Conservation (phyloP, 2,113 vertebrate genomes). For the Cacatua alba region DNA sequence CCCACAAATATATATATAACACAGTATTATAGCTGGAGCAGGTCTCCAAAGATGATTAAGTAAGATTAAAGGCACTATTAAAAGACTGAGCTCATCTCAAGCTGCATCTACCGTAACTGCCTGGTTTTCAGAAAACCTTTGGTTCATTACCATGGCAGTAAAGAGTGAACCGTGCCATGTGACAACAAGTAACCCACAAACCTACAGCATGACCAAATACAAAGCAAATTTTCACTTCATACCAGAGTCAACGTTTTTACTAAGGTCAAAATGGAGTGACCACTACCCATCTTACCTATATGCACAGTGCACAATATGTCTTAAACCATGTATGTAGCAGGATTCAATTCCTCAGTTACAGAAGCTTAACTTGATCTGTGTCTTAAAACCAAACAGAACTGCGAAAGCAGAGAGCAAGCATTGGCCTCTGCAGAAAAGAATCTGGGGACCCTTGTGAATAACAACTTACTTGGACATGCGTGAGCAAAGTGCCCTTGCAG, state of each 20-base stretch:
- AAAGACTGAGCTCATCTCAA: background rate
- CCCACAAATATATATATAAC: background rate
- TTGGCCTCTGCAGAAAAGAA: background rate
- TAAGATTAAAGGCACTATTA: background rate
- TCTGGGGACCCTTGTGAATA: background rate
- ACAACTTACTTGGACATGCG: background rate
- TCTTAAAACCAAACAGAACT: background rate
- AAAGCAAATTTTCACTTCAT: background rate
- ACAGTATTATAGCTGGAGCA: background rate
- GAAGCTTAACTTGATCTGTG: background rate
- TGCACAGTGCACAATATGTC: accelerated
- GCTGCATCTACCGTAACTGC: background rate
- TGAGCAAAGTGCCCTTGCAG: background rate
- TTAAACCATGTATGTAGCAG: background rate
- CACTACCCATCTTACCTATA: background rate
- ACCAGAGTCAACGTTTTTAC: background rate
- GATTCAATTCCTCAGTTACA: background rate
- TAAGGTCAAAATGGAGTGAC: background rate
- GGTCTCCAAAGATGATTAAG: background rate
- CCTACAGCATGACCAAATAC: background rate
- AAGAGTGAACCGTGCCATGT: background rate
- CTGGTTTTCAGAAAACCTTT: background rate
- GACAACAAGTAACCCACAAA: background rate
- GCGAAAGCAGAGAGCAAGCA: background rate
- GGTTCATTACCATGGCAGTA: background rate